Percentiles rank a stretch among this genome's conserved stretches.
phyloP scores from a whole-genome alignment of 2,888 invertebrate genomes.

The Piscicola geometra region DNA sequence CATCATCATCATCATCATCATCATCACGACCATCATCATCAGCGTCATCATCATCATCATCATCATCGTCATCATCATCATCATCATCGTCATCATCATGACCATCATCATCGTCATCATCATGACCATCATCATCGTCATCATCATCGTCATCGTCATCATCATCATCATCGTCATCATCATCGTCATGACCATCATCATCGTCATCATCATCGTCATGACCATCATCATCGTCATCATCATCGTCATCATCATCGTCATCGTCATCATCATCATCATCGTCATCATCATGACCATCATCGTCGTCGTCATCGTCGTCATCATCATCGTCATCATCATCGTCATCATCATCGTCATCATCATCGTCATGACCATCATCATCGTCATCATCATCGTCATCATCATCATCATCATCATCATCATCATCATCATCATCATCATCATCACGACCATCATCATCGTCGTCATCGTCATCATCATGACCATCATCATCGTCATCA shows the following conservation, averaged over 20 bases:
- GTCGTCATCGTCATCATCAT: slow-evolving; percentile 17
- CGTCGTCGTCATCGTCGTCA: slow-evolving; percentile 13
- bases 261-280: slow-evolving; percentile 22
- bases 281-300: slow-evolving; percentile 17
- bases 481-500: slow-evolving; percentile 69
- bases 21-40: slow-evolving; percentile 47
- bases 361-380: slow-evolving; percentile 64
- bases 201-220: slow-evolving; percentile 53
- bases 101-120: slow-evolving; percentile 20
- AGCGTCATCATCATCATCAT: slow-evolving; percentile 19
- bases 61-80: slow-evolving; percentile 22
- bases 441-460: slow-evolving; percentile 69
- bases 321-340: slow-evolving; percentile 54
- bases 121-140: slow-evolving; percentile 69
- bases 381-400: slow-evolving; percentile 57
- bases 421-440: slow-evolving; percentile 28
- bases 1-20: slow-evolving; percentile 72
- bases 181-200: background rate
- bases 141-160: background rate
- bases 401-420: slow-evolving; percentile 69
- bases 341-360: slow-evolving; percentile 65
- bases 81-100: slow-evolving; percentile 20
- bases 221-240: slow-evolving; percentile 70
- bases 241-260: slow-evolving; percentile 14
- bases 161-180: no score